Conservation (phyloP, 2,113 vertebrate genomes). For the Cyphomyrus discorhynchus region DNA sequence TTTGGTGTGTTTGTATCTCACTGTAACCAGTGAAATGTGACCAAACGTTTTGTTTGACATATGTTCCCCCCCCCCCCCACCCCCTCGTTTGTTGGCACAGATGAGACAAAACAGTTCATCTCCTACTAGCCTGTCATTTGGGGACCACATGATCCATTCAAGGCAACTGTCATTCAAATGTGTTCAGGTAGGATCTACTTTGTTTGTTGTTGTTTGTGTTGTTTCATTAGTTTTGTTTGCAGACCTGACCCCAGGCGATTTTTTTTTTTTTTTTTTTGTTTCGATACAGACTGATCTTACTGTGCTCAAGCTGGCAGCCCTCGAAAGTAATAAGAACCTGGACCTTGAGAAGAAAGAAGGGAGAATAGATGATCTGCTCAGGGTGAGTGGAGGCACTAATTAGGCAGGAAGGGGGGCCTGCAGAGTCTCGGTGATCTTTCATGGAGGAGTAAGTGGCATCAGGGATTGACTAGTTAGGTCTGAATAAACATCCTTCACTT, state of each 20-base stretch:
- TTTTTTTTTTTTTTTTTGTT: conserved; percentile 6
- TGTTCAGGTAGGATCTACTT: conserved; percentile 72
- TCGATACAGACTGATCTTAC: conserved; percentile 87
- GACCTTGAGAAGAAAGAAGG: conserved; percentile 99
- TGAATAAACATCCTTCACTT: neutral
- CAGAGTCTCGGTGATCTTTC: neutral
- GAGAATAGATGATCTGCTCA: conserved; percentile 96
- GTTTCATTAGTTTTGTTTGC: neutral
- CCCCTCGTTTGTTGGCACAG: conserved; percentile 55
- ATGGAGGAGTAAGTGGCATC: neutral
- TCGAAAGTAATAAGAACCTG: conserved; percentile 98
- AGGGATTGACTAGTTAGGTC: neutral
- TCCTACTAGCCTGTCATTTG: conserved; percentile 90
- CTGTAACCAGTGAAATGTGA: neutral
- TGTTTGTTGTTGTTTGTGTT: conserved; percentile 17
- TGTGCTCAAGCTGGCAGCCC: conserved; percentile 91
- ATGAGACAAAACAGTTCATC: conserved; percentile 95
- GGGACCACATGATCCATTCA: conserved; percentile 87
- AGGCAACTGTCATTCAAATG: conserved; percentile 90
- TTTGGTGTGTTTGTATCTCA: too few relatives aligned
- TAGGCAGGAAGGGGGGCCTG: conserved; percentile 32
- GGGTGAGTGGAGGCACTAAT: conserved; percentile 67
- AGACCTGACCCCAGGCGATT: neutral
- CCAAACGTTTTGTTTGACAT: neutral
- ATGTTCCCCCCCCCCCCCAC: neutral